Evolutionary conservation across 2,797 vertebrate genomes (phyloP), one percentile per base, ranked within the genome.

Genomic region (Manis crassicaudata): DNA sequence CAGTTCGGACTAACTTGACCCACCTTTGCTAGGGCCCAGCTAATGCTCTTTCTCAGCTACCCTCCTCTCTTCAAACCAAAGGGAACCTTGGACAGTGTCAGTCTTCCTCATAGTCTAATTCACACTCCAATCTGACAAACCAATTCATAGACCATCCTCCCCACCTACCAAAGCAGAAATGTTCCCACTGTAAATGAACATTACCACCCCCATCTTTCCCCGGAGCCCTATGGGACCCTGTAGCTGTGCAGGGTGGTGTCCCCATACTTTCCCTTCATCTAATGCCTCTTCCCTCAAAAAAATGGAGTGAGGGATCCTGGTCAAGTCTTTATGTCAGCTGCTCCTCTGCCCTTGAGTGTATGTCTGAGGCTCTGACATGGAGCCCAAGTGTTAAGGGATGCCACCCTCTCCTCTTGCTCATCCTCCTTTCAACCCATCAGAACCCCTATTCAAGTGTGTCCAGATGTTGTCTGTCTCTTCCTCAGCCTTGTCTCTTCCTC

Each of bases 1-100:
- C 56, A 40, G 1, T 56, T 27, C 46, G 5, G 20, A 46, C 70
- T 91, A 40, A 17, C 16, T 50, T 29, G n/a, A 46, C 27, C 25
- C 37, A 21, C 14, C 29, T 91, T 72, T 60, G 17, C 37, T 46
- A 68, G 58, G 37, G 0, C 20, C 77, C 88, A 83, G 29, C 14
- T 18, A 62, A 50, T 37, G 16, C 27, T 85, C 25, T 92, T 76
- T 58, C 50, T 82, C 27, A 76, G n/a, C 65, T 62, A 67, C 70
- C 65, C 40, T 82, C 25, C 60, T 96, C 35, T 94, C 76, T 90
- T 70, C 60, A 95, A 84, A 80, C 60, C 54, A 94, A 72, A 40
- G 20, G 56, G 43, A 17, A 68, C 27, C 20, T 60, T 52, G 88
- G 9, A 73, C 23, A 73, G 32, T 32, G 37, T 16, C 40, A 29